phyloP scores from a whole-genome alignment of 2,888 invertebrate species.

The Automeris io region DNA sequence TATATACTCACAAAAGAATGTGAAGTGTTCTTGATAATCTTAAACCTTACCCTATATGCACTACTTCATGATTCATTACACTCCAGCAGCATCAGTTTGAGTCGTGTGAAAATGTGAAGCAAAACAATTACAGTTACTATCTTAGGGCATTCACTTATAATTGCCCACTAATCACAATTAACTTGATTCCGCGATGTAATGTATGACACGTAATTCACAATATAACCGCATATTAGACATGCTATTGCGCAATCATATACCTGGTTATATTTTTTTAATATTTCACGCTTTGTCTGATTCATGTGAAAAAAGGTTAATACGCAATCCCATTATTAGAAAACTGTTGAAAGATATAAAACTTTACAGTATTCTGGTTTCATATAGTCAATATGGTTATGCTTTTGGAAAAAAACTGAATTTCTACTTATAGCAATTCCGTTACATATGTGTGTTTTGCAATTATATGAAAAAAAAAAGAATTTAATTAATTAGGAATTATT shows the following conservation, averaged over 20 bases:
- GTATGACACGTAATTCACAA: conserved; percentile 31
- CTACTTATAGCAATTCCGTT: no score
- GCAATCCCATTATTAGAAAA: background rate
- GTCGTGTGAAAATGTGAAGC: conserved; percentile 35
- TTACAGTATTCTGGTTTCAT: no score
- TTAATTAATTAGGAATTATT: no score
- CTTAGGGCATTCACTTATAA: conserved; percentile 36
- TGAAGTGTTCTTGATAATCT: no score
- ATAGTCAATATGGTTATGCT: no score
- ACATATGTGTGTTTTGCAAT: no score
- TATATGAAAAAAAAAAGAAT: no score
- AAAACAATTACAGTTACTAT: conserved; percentile 45
- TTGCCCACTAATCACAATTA: conserved; percentile 43
- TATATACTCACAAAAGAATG: no score
- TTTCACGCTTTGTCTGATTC: conserved; percentile 20
- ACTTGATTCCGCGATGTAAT: conserved; percentile 28
- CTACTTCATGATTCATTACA: no score
- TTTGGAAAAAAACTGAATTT: no score
- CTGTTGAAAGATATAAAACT: conserved; percentile 22
- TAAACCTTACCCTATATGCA: no score
- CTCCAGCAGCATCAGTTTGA: conserved; percentile 15
- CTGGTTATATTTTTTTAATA: conserved; percentile 22
- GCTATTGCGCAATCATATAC: conserved; percentile 31
- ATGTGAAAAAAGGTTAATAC: conserved; percentile 14
- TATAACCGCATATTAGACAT: conserved; percentile 26